These are phyloP conservation scores for Pleuronectes platessa DNA, from an alignment of 2,113 vertebrate genomes.

Conservation along the genomic window DNA sequence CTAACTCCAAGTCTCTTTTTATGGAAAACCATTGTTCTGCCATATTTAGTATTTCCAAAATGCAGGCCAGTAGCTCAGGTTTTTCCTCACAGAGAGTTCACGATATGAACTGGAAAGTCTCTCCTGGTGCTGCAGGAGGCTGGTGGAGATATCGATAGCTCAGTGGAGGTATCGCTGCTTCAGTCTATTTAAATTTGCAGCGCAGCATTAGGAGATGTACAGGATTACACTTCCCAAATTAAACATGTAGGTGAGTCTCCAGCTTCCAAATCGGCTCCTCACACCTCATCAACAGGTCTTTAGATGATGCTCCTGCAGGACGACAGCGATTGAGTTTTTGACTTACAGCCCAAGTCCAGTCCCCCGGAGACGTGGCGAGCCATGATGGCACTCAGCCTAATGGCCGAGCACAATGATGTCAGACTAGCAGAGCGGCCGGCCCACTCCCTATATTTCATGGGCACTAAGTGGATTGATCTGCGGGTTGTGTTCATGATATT, in stretches of 20 bases:
- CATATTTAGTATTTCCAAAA: not conserved
- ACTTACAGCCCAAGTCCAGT: constrained; percentile 32
- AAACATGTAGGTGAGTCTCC: constrained; percentile 16
- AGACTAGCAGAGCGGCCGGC: constrained; percentile 73
- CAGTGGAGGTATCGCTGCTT: constrained; percentile 20
- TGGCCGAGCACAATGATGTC: constrained; percentile 77
- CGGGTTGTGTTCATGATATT: constrained; percentile 65
- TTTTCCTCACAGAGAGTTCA: not conserved
- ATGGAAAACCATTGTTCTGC: not conserved
- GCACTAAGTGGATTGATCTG: constrained; percentile 79
- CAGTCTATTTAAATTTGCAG: constrained; percentile 23
- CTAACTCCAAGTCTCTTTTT: too few relatives aligned
- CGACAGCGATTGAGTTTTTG: constrained; percentile 27
- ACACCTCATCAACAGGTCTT: constrained; percentile 65
- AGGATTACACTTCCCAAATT: constrained; percentile 17
- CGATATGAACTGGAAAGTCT: not conserved
- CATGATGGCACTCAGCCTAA: constrained; percentile 78
- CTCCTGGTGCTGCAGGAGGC: constrained; percentile 3
- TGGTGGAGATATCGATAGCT: not conserved
- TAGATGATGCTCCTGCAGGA: constrained; percentile 29
- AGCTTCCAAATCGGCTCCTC: not conserved
- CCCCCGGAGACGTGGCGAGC: constrained; percentile 46
- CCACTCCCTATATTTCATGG: constrained; percentile 75
- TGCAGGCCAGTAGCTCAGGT: not conserved
- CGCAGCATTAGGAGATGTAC: constrained; percentile 40